Conservation (phyloP, 2,113 vertebrate species). For the Callopanchax toddi region DNA sequence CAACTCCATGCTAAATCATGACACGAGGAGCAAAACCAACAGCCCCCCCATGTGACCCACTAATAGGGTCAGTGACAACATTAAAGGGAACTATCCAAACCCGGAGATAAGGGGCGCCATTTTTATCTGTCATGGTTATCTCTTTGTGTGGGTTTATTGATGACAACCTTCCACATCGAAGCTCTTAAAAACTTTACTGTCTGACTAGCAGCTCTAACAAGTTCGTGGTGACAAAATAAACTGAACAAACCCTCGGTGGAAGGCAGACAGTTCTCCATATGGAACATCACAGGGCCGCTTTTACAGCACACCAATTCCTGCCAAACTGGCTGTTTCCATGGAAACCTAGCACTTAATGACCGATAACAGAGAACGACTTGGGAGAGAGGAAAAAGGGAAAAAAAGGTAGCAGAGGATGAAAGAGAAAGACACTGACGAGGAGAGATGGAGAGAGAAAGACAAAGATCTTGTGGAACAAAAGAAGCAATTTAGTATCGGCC, state of each 20-base stretch:
- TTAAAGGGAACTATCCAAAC: slow-evolving; percentile 43
- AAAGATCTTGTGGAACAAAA: slow-evolving; percentile 77
- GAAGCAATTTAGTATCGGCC: slow-evolving; percentile 79
- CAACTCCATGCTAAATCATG: slow-evolving; percentile 66
- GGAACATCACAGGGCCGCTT: slow-evolving; percentile 64
- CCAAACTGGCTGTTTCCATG: slow-evolving; percentile 79
- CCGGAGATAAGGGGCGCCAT: slow-evolving; percentile 48
- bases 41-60: slow-evolving; percentile 59
- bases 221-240: slow-evolving; percentile 44
- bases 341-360: slow-evolving; percentile 79
- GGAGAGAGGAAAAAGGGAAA: slow-evolving; percentile 10
- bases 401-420: slow-evolving; percentile 47
- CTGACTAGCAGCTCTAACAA: slow-evolving; percentile 15
- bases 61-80: slow-evolving; percentile 62
- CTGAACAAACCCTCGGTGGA: slow-evolving; percentile 51
- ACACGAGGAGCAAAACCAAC: slow-evolving; percentile 55
- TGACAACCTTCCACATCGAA: no score
- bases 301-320: slow-evolving; percentile 66
- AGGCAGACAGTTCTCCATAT: slow-evolving; percentile 58
- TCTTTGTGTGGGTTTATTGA: slow-evolving; percentile 21
- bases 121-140: slow-evolving; percentile 6
- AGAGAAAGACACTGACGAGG: slow-evolving; percentile 57
- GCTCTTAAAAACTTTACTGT: background rate
- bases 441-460: slow-evolving; percentile 63
- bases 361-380: slow-evolving; percentile 75